These are phyloP conservation scores for Ligdia adustata DNA, from an alignment of 2,888 invertebrate genomes.

Conservation along the genomic window DNA sequence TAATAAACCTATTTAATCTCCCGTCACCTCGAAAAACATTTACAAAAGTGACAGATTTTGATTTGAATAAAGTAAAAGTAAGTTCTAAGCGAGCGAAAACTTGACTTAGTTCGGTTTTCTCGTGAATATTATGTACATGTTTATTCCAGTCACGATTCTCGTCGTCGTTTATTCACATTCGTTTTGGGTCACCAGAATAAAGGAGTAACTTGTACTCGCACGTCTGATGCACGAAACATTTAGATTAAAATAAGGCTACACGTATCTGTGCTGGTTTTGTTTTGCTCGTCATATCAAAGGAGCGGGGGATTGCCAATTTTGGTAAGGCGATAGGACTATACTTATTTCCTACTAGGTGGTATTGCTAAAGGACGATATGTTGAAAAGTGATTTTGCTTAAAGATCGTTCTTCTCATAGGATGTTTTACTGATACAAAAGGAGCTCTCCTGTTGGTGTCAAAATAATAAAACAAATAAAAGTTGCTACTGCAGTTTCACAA, in stretches of 20 bases:
- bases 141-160: constrained; percentile 73
- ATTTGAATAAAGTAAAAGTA: constrained; percentile 64
- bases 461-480: too few species aligned
- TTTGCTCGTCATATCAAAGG: neutral
- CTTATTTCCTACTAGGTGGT: too few species aligned
- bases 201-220: constrained; percentile 59
- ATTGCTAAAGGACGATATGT: too few species aligned
- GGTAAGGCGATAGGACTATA: too few species aligned
- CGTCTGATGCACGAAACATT: constrained; percentile 39
- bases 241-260: constrained; percentile 8
- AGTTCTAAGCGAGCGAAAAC: constrained; percentile 56
- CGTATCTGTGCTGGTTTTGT: neutral
- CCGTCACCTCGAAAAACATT: constrained; percentile 10
- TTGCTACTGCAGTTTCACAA: too few species aligned
- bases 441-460: too few species aligned
- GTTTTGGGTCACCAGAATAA: constrained; percentile 68
- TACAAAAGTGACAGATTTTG: constrained; percentile 26
- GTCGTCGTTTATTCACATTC: constrained; percentile 73
- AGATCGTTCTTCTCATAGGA: too few species aligned
- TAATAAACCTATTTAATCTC: constrained; percentile 17
- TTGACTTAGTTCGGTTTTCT: constrained; percentile 48
- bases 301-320: too few species aligned
- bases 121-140: constrained; percentile 55
- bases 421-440: too few species aligned
- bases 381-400: too few species aligned